A percentile compares a stretch with the other conserved stretches of the same genome.
phyloP scores from a whole-genome alignment of 2,888 invertebrate species.

The Nezara viridula region DNA sequence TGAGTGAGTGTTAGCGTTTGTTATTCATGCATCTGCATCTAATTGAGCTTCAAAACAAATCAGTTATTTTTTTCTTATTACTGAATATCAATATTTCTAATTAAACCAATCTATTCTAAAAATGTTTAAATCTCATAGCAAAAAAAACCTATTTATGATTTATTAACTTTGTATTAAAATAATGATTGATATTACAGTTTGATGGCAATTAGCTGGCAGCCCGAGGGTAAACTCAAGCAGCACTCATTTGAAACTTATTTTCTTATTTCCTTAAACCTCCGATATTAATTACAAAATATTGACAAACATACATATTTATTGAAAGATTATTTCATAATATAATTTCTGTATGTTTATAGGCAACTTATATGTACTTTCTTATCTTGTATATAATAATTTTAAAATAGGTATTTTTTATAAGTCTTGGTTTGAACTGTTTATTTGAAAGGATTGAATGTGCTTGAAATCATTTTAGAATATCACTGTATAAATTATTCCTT shows the following conservation, averaged over 20 bases:
- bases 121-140: neutral
- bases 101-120: neutral
- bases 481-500: neutral
- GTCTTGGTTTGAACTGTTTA: neutral
- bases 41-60: too few relatives aligned
- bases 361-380: neutral
- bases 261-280: too few relatives aligned
- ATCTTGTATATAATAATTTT: neutral
- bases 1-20: too few relatives aligned
- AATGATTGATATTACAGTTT: neutral
- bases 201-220: too few relatives aligned
- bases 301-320: too few relatives aligned
- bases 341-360: neutral
- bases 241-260: too few relatives aligned
- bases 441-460: neutral
- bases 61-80: neutral
- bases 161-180: neutral
- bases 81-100: neutral
- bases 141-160: neutral
- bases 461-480: neutral
- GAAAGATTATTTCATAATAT: too few relatives aligned
- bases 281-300: too few relatives aligned
- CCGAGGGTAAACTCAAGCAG: too few relatives aligned
- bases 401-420: slow-evolving; percentile 15
- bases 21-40: too few relatives aligned